phyloP scores from a whole-genome alignment of 1,140 invertebrate genomes.

The Chironomus tepperi region DNA sequence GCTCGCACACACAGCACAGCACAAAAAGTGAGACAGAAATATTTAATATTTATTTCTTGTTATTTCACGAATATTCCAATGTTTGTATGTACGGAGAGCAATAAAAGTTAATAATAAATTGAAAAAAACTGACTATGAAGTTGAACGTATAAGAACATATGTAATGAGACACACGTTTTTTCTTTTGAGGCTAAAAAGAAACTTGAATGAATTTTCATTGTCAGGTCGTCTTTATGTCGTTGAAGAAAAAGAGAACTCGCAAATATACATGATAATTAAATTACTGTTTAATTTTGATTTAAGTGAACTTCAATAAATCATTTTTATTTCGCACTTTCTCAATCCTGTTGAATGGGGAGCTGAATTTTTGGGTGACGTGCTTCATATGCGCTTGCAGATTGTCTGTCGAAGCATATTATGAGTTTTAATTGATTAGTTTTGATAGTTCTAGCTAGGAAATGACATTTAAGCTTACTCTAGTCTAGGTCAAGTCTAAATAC shows the following conservation, averaged over 20 bases:
- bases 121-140: not conserved
- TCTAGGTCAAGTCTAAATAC: too few relatives aligned
- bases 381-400: too few relatives aligned
- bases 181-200: not conserved
- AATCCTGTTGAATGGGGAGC: too few relatives aligned
- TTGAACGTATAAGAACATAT: not conserved
- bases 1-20: too few relatives aligned
- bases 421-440: too few relatives aligned
- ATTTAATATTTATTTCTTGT: too few relatives aligned
- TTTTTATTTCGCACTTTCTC: not conserved
- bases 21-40: too few relatives aligned
- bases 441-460: too few relatives aligned
- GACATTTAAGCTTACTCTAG: too few relatives aligned
- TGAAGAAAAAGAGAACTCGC: not conserved
- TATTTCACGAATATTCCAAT: too few relatives aligned
- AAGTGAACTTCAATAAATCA: conserved; percentile 12
- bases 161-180: conserved; percentile 17
- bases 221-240: not conserved
- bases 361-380: too few relatives aligned
- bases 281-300: conserved; percentile 20
- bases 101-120: conserved; percentile 18
- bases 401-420: too few relatives aligned
- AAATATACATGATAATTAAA: conserved; percentile 22
- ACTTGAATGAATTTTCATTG: conserved; percentile 17
- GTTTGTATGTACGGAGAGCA: not conserved